Evolutionary conservation across 1,140 invertebrate genomes (phyloP).

Genomic region (Piezodorus guildinii): DNA sequence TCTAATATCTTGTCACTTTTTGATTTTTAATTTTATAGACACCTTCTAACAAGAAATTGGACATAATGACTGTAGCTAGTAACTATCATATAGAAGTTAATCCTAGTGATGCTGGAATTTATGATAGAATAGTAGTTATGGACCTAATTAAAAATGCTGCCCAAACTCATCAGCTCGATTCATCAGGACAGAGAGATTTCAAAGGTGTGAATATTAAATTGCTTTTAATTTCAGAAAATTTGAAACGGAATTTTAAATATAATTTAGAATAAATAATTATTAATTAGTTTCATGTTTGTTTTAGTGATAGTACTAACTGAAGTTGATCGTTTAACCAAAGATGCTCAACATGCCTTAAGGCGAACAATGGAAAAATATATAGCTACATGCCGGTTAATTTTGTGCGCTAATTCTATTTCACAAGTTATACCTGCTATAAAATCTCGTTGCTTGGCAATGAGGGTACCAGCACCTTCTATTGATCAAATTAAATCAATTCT

Average conservation of each 20-base stretch:
- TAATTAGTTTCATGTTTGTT: neutral
- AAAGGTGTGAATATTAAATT: slow-evolving; percentile 50
- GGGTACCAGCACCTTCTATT: slow-evolving; percentile 75
- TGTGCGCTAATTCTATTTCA: slow-evolving; percentile 90
- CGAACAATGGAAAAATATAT: slow-evolving; percentile 99
- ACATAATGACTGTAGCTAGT: slow-evolving; percentile 87
- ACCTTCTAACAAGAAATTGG: slow-evolving; percentile 94
- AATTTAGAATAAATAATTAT: too few species aligned
- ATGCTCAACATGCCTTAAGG: slow-evolving; percentile 94
- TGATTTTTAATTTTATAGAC: slow-evolving; percentile 60
- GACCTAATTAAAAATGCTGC: slow-evolving; percentile 96
- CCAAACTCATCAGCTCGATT: slow-evolving; percentile 87
- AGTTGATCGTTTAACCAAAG: slow-evolving; percentile 90
- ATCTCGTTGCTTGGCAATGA: slow-evolving; percentile 83
- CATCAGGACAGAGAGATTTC: slow-evolving; percentile 75
- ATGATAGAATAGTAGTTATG: slow-evolving; percentile 94
- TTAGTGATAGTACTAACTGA: slow-evolving; percentile 87
- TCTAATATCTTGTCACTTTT: neutral
- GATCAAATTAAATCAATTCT: slow-evolving; percentile 63
- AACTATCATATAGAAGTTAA: slow-evolving; percentile 98
- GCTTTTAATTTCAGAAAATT: too few species aligned
- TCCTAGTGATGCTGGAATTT: slow-evolving; percentile 93
- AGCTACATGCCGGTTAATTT: slow-evolving; percentile 83
- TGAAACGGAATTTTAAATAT: too few species aligned
- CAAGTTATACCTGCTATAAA: slow-evolving; percentile 89